Evolutionary conservation across 1,140 invertebrate genomes (phyloP).

Genomic region (Temnothorax longispinosus): DNA sequence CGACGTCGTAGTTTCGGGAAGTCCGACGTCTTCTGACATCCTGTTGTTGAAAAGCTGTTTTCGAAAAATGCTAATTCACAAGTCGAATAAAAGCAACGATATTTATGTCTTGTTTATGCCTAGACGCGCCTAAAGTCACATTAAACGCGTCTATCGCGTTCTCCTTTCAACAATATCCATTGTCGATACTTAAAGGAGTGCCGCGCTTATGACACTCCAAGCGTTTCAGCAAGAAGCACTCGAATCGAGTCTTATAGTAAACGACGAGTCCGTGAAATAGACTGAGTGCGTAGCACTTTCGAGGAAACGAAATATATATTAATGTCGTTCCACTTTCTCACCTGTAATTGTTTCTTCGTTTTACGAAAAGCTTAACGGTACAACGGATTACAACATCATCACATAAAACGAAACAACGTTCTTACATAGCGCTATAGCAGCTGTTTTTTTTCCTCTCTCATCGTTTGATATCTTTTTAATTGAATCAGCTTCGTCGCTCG

Average conservation of each 20-base stretch:
- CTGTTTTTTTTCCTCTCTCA: not conserved
- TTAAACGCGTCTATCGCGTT: not conserved
- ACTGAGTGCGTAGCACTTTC: not conserved
- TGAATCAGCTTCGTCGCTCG: not conserved
- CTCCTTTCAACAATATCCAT: not conserved
- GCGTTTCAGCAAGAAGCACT: not conserved
- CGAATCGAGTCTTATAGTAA: not conserved
- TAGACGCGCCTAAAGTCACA: not conserved
- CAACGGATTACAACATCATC: not conserved
- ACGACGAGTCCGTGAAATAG: not conserved
- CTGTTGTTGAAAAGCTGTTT: not conserved
- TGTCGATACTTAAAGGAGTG: constrained; percentile 23
- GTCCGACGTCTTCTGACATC: not conserved
- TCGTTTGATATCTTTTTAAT: not conserved
- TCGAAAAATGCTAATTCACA: not conserved
- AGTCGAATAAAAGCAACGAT: not conserved
- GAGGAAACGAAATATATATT: constrained; percentile 35
- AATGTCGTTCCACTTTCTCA: constrained; percentile 5
- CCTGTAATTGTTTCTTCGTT: constrained; percentile 9
- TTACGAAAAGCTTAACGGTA: constrained; percentile 41
- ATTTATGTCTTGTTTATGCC: not conserved
- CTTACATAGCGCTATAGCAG: not conserved
- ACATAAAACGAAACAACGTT: not conserved
- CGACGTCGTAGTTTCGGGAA: not conserved
- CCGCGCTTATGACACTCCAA: not conserved